Evolutionary conservation across 2,113 vertebrate genomes (phyloP).

Genomic region (Alligator sinensis): DNA sequence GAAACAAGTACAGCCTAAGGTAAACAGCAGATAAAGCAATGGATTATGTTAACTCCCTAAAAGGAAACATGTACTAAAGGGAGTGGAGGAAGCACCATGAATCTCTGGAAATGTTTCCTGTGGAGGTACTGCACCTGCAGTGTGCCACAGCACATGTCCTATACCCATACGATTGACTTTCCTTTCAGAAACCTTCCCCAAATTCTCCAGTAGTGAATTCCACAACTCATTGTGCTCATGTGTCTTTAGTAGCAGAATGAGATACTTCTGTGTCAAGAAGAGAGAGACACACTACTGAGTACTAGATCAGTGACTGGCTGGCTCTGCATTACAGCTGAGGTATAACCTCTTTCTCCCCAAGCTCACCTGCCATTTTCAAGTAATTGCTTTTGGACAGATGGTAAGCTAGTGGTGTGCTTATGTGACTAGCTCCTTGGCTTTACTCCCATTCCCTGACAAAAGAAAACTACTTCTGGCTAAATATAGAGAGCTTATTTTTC

Average conservation of each 20-base stretch:
- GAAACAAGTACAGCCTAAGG: background rate
- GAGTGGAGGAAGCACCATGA: background rate
- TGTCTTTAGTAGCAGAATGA: slow-evolving; percentile 30
- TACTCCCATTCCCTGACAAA: background rate
- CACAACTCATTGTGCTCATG: background rate
- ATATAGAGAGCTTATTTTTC: slow-evolving; percentile 3
- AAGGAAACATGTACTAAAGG: too few species aligned
- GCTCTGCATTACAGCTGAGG: background rate
- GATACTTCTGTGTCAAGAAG: slow-evolving; percentile 55
- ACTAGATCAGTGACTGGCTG: slow-evolving; percentile 29
- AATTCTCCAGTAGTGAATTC: background rate
- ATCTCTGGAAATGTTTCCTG: background rate
- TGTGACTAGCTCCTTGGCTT: slow-evolving; percentile 9
- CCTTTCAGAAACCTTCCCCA: background rate
- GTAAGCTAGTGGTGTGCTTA: background rate
- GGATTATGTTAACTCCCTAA: accelerated
- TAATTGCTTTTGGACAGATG: slow-evolving; percentile 76
- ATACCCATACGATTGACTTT: background rate
- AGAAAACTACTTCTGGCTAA: background rate
- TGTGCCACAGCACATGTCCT: accelerated
- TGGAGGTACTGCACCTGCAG: accelerated
- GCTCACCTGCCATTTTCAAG: slow-evolving; percentile 50
- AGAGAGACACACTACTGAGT: background rate
- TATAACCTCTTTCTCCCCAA: background rate
- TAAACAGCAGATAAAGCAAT: background rate